Evolutionary conservation across 2,888 invertebrate genomes (phyloP).

Genomic region (Pristionchus exspectatus): DNA sequence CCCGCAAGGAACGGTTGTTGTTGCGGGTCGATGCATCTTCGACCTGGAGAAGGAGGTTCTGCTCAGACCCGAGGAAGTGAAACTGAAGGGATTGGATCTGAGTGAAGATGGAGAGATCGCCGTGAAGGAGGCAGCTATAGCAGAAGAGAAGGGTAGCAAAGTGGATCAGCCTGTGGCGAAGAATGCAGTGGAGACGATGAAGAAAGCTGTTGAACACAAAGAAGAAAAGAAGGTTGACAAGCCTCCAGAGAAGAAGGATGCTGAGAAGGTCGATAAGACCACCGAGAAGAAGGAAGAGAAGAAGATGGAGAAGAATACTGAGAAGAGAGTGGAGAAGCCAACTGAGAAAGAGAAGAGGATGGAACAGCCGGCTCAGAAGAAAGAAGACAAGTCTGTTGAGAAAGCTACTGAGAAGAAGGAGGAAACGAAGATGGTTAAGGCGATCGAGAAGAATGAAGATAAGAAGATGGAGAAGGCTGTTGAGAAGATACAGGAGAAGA

Average conservation of each 20-base stretch:
- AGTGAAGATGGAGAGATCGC: no score
- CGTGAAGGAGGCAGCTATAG: no score
- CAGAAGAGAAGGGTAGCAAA: neutral
- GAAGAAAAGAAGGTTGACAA: neutral
- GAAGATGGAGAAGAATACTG: neutral
- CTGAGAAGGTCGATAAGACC: neutral
- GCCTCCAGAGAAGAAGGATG: neutral
- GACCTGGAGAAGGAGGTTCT: conserved; percentile 10
- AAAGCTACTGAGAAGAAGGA: neutral
- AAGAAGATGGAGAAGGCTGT: neutral
- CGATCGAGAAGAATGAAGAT: neutral
- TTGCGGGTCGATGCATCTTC: neutral
- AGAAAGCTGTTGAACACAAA: neutral
- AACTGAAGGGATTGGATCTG: neutral
- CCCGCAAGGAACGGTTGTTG: neutral
- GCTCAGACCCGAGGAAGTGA: neutral
- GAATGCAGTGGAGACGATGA: neutral
- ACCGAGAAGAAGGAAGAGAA: neutral
- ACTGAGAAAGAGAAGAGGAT: neutral
- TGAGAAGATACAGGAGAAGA: neutral
- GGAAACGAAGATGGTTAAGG: neutral
- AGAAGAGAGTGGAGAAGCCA: neutral
- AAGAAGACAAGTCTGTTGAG: neutral
- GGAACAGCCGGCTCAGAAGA: neutral
- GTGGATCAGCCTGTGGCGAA: neutral